Base-by-base conservation (phyloP, 2,888 invertebrate species). In the Cantharis flavilabris region DNA sequence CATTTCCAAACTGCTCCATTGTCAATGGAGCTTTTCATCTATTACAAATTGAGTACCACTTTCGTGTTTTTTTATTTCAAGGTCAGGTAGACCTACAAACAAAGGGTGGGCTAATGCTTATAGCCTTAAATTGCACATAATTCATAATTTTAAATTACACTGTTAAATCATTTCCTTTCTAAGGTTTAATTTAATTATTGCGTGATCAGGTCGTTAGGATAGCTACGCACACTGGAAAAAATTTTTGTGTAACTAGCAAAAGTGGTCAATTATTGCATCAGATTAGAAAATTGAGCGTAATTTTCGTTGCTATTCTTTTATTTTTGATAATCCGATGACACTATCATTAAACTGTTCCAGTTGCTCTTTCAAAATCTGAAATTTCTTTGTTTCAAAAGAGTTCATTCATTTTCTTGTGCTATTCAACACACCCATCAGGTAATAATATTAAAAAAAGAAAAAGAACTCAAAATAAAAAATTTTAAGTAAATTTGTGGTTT, bases 351-450 rank as follows among this genome's bases (percentile, higher is more conserved):
- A n/a, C 26, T 67, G 14, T 4, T 18, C 10, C n/a, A 13, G 20
- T 67, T 3, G n/a, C 23, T 23, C 26, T 13, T 67, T 23, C 3
- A 23, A 20, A 9, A n/a, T 23, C n/a, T 1, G 0, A 65, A 13
- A 2, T 26, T n/a, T 65, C 23, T 67, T 20, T 67, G 20, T 67
- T 26, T 67, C 9, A 13, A 23, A 14, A 67, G 11, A 23, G 3
- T 67, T 67, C 65, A 67, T 20, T 67, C 23, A 23, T 67, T 67
- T n/a, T 67, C 65, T 23, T 9, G 11, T 67, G n/a, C 23, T 67
- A 67, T 67, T 23, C n/a, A 67, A 62, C 71, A 71, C 71, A 71
- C 71, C 71, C 71, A 69, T 33, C 14, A 14, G 28, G 69, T 16
- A 30, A 26, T 26, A 69, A 16, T 30, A 10, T 14, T 69, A 26